Conservation (phyloP, 2,888 invertebrate species). For the Spisula subtruncata region DNA sequence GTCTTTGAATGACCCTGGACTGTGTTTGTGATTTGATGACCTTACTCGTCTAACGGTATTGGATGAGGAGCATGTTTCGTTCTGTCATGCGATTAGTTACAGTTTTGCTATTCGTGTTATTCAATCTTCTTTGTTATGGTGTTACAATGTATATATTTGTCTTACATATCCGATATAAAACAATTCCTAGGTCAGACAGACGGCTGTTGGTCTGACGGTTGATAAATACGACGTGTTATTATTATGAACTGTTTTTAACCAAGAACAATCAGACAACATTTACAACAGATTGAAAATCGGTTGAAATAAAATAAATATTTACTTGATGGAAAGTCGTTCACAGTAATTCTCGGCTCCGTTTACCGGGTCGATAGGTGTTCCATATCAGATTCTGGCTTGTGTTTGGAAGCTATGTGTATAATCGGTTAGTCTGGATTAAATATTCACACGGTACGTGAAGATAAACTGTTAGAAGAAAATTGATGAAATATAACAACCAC, state of each 20-base stretch:
- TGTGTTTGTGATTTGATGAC: too few relatives aligned
- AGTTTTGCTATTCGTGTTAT: too few relatives aligned
- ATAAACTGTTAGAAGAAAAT: not conserved
- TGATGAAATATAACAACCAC: not conserved
- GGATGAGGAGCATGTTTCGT: too few relatives aligned
- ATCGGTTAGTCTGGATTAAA: not conserved
- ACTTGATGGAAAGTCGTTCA: constrained; percentile 5
- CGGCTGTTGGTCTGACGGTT: not conserved
- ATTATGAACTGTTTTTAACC: not conserved
- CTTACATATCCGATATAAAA: too few relatives aligned
- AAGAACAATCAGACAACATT: not conserved
- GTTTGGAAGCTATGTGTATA: not conserved
- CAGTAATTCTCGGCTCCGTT: not conserved
- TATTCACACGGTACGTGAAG: not conserved
- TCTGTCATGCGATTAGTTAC: too few relatives aligned
- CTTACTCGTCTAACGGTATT: too few relatives aligned
- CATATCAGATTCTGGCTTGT: not conserved
- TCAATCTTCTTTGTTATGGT: too few relatives aligned
- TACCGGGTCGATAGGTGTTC: not conserved
- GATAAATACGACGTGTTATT: not conserved
- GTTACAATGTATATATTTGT: too few relatives aligned
- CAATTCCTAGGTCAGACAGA: too few relatives aligned
- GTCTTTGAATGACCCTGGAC: too few relatives aligned
- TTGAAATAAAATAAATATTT: constrained; percentile 27
- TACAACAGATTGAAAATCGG: constrained; percentile 31